Evolutionary conservation across 64 coral and sea anemone species (phyloP), one percentile per base, ranked within the genome.

Genomic region (Platygyra sinensis): DNA sequence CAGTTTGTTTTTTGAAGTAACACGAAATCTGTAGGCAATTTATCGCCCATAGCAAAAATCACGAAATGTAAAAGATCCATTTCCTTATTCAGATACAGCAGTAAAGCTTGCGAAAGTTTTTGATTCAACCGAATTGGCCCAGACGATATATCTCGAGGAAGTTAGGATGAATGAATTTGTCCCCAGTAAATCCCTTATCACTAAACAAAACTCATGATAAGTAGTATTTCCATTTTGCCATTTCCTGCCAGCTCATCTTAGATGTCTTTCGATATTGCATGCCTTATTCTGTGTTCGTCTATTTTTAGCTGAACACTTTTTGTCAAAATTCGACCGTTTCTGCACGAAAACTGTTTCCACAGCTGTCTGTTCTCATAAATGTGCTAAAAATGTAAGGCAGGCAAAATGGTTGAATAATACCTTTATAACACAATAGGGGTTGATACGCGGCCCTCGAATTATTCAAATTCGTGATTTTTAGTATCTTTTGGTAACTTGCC

Each of bases 401-500:
- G 32, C 81, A 85, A 85, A 85, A 85, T 85, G 81, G 81, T 72
- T 85, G 81, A 85, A 85, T 85, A 85, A 85, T 85, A 5, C 15
- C 81, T 67, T 85, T 69, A 12, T 52, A 33, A 51, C 69, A 85
- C 81, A 85, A 85, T 85, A 24, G 81, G 63, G 63, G 63, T 17
- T 85, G 33, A 85, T 65, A 85, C 5, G 62, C 74, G 19, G 39
- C 36, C 32, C 49, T 77, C 62, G 81, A 67, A 71, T 85, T 85
- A 85, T 85, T 85, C 81, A 85, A 85, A 85, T 85, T 85, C 62
- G 81, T 71, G 12, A 85, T 85, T 85, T 85, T 67, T 71, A 85
- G 81, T 85, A 85, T 85, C 81, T 85, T 85, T 42, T 72, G 80
- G 60, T 83, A 38, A 67, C 80, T 46, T 42, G 81, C 81, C 81